Evolutionary conservation across 2,113 vertebrate species (phyloP).

Genomic region (Chloebia gouldiae): DNA sequence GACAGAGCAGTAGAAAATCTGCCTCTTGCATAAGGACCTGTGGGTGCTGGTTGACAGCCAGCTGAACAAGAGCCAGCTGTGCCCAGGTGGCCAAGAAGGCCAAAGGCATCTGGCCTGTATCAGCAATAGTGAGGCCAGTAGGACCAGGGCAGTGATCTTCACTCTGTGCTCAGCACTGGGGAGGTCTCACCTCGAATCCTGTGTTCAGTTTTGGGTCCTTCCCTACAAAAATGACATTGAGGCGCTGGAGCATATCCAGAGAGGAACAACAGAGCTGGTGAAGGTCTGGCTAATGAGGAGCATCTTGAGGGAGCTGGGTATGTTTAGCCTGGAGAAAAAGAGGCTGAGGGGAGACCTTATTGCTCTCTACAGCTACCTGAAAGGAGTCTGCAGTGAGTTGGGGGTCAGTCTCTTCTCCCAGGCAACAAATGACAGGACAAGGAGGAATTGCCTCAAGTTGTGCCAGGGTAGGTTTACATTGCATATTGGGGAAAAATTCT

Average conservation of each 20-base stretch:
- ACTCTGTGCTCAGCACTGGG: rapidly evolving
- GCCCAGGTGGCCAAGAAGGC: not conserved
- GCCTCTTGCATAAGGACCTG: not conserved
- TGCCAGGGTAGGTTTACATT: not conserved
- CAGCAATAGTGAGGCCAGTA: not conserved
- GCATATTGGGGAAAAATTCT: not conserved
- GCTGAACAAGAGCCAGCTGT: rapidly evolving
- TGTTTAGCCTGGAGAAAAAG: not conserved
- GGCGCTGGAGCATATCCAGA: not conserved
- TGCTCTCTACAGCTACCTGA: not conserved
- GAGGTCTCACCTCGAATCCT: rapidly evolving
- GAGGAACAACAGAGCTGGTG: not conserved
- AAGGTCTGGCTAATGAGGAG: not conserved
- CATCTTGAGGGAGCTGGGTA: not conserved
- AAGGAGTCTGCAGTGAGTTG: not conserved
- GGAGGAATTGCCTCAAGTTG: not conserved
- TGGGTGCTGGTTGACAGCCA: rapidly evolving
- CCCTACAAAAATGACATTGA: not conserved
- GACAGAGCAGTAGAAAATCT: not conserved
- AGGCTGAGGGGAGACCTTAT: not conserved
- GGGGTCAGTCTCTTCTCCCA: not conserved
- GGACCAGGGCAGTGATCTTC: not conserved
- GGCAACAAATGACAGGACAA: not conserved
- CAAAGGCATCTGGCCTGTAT: not conserved
- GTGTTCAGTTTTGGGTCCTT: not conserved